Percentiles rank a stretch among this genome's conserved stretches.
Evolutionary conservation across 2,113 vertebrate genomes (phyloP).

Genomic region (Cairina moschata): DNA sequence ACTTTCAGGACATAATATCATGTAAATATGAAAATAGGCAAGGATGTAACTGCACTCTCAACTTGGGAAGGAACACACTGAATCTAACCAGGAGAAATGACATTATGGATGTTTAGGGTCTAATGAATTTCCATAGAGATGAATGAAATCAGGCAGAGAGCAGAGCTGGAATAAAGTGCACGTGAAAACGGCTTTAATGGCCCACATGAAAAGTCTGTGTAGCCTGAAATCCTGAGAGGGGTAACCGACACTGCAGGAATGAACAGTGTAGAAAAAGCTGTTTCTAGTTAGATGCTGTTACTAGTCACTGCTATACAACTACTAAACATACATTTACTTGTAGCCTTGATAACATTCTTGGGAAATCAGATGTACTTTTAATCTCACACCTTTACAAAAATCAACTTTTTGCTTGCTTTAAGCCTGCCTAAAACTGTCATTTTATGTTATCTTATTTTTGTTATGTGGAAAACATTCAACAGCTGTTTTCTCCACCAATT

Average conservation of each 20-base stretch:
- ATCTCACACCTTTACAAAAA: not conserved
- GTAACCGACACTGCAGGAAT: not conserved
- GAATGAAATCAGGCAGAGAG: conserved; percentile 11
- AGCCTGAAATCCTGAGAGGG: not conserved
- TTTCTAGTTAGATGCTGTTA: not conserved
- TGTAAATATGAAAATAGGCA: not conserved
- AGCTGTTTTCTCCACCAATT: not conserved
- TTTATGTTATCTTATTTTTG: not conserved
- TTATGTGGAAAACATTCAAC: not conserved
- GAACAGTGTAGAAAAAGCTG: not conserved
- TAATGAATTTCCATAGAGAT: not conserved
- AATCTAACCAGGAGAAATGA: not conserved
- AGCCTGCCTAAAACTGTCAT: not conserved
- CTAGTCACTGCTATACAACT: not conserved
- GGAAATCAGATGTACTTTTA: not conserved
- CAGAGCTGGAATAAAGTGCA: not conserved
- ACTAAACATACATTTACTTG: not conserved
- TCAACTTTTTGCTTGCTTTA: not conserved
- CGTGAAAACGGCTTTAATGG: not conserved
- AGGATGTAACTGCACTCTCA: not conserved
- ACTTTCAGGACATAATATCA: not conserved
- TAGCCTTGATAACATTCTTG: not conserved
- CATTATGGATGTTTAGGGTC: not conserved
- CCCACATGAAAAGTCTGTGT: not conserved
- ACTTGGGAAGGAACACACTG: not conserved